Evolutionary conservation across 2,888 invertebrate genomes (phyloP).

Genomic region (Nemotelus nigrinus): DNA sequence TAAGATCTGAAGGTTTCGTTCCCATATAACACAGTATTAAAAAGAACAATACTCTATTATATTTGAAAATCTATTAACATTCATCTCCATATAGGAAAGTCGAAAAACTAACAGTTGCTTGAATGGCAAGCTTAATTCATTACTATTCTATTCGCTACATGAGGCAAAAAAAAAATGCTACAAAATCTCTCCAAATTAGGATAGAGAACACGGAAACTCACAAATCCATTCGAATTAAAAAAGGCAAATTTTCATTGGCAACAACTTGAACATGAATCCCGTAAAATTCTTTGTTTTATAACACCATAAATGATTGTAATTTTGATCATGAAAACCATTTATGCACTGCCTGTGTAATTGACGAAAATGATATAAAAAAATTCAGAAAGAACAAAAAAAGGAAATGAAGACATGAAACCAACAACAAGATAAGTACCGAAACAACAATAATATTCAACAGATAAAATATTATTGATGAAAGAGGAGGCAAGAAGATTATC

Average conservation of each 20-base stretch:
- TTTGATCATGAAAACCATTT: neutral
- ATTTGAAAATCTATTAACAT: too few species aligned
- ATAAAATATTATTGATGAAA: constrained; percentile 8
- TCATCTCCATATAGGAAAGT: too few species aligned
- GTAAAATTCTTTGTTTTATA: constrained; percentile 33
- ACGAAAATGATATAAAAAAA: neutral
- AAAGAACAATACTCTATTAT: too few species aligned
- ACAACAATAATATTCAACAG: neutral
- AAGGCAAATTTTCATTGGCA: constrained; percentile 50
- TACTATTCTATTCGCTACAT: neutral
- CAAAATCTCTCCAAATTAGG: neutral
- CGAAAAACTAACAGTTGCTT: too few species aligned
- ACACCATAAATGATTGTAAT: neutral
- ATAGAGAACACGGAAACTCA: neutral
- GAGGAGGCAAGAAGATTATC: neutral
- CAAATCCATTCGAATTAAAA: neutral
- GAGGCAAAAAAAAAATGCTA: neutral
- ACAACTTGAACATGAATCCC: constrained; percentile 48
- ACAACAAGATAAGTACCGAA: neutral
- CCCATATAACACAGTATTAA: too few species aligned
- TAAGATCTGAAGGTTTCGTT: too few species aligned
- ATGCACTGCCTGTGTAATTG: neutral
- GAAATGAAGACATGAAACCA: constrained; percentile 16
- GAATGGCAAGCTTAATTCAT: too few species aligned
- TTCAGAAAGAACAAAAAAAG: neutral